phyloP scores from a whole-genome alignment of 2,888 invertebrate species.

The Aromia moschata region DNA sequence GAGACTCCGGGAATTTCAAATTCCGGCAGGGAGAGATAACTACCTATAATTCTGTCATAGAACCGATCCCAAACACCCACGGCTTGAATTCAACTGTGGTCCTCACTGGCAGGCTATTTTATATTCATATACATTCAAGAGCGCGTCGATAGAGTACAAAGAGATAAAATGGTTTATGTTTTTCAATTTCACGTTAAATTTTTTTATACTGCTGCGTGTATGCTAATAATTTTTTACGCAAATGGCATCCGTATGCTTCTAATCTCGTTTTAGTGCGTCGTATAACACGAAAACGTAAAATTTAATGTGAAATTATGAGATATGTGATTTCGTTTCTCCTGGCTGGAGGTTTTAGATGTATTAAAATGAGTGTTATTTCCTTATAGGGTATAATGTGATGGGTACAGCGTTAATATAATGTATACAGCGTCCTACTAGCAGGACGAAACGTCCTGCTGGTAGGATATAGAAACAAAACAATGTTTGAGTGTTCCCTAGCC shows the following conservation, averaged over 20 bases:
- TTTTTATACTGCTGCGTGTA: slow-evolving; percentile 6
- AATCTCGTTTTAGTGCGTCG: slow-evolving; percentile 20
- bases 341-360: no score
- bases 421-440: no score
- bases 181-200: slow-evolving; percentile 41
- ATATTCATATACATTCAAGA: slow-evolving; percentile 43
- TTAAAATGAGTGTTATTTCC: no score
- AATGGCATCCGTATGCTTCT: slow-evolving; percentile 18
- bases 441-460: no score
- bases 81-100: slow-evolving; percentile 26
- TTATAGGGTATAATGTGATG: no score
- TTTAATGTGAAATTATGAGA: slow-evolving; percentile 14
- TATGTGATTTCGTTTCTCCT: slow-evolving; percentile 15
- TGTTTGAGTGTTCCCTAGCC: no score
- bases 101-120: slow-evolving; percentile 40
- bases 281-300: slow-evolving; percentile 15
- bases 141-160: slow-evolving; percentile 48
- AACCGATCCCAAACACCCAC: slow-evolving; percentile 44
- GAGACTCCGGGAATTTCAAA: slow-evolving; percentile 45
- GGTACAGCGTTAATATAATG: no score
- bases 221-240: slow-evolving; percentile 25
- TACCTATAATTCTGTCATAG: slow-evolving; percentile 52
- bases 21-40: slow-evolving; percentile 52
- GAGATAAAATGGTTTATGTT: slow-evolving; percentile 45
- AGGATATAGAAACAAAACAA: no score